Evolutionary conservation across 1,140 invertebrate species (phyloP).

Genomic region (Trissolcus basalis): DNA sequence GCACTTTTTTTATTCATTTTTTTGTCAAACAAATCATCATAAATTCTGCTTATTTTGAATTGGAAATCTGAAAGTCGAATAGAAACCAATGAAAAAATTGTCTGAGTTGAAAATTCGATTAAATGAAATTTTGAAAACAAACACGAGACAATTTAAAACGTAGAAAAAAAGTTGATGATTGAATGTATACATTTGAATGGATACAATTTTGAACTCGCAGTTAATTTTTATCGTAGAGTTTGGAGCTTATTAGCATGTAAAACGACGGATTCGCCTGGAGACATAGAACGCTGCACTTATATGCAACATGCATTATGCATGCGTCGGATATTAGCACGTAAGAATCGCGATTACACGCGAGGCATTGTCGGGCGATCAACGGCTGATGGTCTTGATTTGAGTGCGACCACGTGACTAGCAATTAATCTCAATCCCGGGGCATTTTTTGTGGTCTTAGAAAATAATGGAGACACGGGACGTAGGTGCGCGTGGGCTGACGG

Average conservation of each 20-base stretch:
- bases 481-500: conserved; percentile 12
- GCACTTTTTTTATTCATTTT: no score
- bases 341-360: conserved; percentile 48
- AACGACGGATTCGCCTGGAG: conserved; percentile 51
- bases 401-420: conserved; percentile 15
- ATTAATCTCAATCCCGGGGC: conserved; percentile 23
- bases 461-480: conserved; percentile 30
- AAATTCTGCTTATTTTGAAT: no score
- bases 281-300: conserved; percentile 44
- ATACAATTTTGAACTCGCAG: no score
- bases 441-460: conserved; percentile 5
- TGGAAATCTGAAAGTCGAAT: no score
- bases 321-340: conserved; percentile 39
- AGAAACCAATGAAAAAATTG: no score
- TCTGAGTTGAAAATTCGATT: no score
- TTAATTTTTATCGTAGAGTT: neutral
- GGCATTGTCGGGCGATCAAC: conserved; percentile 45
- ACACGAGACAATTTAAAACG: no score
- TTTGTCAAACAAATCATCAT: no score
- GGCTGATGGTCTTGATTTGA: conserved; percentile 27
- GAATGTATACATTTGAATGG: no score
- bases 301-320: conserved; percentile 53
- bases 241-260: conserved; percentile 45
- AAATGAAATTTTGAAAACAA: no score
- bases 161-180: no score